Conservation (phyloP, 2,113 vertebrate species). For the Tursiops truncatus region DNA sequence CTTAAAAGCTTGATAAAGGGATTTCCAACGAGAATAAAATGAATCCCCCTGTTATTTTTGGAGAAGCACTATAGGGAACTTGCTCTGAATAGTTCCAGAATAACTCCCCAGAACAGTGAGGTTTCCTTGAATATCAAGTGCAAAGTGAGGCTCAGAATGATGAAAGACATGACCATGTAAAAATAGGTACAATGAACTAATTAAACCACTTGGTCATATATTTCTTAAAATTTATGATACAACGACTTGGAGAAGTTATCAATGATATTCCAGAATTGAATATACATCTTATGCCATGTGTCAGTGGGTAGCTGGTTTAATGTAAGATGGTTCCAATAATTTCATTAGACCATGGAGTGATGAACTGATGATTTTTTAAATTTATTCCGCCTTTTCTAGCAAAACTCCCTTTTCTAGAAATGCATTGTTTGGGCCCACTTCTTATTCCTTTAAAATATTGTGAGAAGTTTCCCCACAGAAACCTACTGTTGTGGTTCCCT, state of each 20-base stretch:
- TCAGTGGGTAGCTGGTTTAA: not conserved
- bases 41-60: slow-evolving; percentile 75
- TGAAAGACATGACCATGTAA: slow-evolving; percentile 79
- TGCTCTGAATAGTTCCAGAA: slow-evolving; percentile 74
- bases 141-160: slow-evolving; percentile 81
- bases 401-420: slow-evolving; percentile 49
- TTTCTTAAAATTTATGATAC: slow-evolving; percentile 77
- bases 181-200: slow-evolving; percentile 82
- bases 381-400: slow-evolving; percentile 41
- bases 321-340: slow-evolving; percentile 70
- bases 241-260: slow-evolving; percentile 74
- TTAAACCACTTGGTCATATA: slow-evolving; percentile 80
- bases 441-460: not conserved
- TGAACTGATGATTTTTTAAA: slow-evolving; percentile 50
- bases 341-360: slow-evolving; percentile 65
- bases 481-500: not conserved
- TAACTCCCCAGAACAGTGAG: slow-evolving; percentile 76
- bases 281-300: slow-evolving; percentile 31
- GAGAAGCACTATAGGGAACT: slow-evolving; percentile 75
- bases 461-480: not conserved
- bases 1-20: not conserved
- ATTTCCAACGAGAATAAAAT: slow-evolving; percentile 51
- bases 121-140: slow-evolving; percentile 76
- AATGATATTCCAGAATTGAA: slow-evolving; percentile 76
- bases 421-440: not conserved